Conservation (phyloP, 2,888 invertebrate genomes). For the Hirudinaria manillensis region DNA sequence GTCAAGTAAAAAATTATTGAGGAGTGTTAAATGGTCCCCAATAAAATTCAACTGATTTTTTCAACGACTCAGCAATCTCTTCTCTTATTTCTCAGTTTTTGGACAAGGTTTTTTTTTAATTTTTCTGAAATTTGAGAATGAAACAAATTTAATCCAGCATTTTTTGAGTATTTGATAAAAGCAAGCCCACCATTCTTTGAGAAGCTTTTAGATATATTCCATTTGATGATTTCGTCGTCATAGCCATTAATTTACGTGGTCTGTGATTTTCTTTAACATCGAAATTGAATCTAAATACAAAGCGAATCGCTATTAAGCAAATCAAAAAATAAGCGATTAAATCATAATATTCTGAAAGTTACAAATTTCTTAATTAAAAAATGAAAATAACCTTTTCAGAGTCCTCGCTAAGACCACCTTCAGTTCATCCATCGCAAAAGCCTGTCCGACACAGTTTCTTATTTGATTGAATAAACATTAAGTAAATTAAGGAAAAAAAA, state of each 20-base stretch:
- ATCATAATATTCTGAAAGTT: too few relatives aligned
- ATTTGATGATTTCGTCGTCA: conserved; percentile 43
- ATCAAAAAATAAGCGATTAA: neutral
- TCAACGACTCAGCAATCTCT: too few relatives aligned
- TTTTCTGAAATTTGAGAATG: too few relatives aligned
- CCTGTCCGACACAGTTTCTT: conserved; percentile 49
- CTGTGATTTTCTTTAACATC: conserved; percentile 36
- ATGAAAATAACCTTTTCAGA: conserved; percentile 39
- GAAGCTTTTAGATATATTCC: conserved; percentile 36
- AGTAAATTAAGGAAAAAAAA: too few relatives aligned
- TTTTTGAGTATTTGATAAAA: too few relatives aligned
- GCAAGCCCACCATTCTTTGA: neutral
- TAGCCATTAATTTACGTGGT: conserved; percentile 39
- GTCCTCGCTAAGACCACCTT: conserved; percentile 44
- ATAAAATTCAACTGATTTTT: too few relatives aligned
- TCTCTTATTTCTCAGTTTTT: too few relatives aligned
- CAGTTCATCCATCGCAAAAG: conserved; percentile 49
- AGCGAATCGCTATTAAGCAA: neutral
- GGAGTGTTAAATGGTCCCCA: too few relatives aligned
- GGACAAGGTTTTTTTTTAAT: too few relatives aligned
- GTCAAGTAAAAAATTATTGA: too few relatives aligned
- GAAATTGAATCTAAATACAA: conserved; percentile 38
- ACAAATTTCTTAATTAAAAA: too few relatives aligned
- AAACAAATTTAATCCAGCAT: too few relatives aligned
- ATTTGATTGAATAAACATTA: conserved; percentile 18